Percentiles rank a stretch among this genome's conserved stretches.
These are phyloP conservation scores for Nyctereutes procyonoides DNA, from an alignment of 2,113 vertebrate genomes.

Conservation along the genomic window DNA sequence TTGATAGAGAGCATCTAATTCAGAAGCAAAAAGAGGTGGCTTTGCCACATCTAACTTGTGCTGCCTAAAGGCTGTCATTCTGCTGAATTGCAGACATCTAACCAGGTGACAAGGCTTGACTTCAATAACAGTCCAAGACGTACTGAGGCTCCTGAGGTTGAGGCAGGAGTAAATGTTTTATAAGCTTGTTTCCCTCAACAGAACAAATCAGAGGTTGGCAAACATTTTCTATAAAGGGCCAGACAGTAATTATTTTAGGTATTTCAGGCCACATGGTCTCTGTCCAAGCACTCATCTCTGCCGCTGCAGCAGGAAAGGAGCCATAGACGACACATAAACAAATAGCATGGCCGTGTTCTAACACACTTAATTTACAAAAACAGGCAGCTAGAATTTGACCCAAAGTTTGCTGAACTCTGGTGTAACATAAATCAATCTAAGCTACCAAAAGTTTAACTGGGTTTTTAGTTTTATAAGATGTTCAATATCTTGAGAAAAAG, in stretches of 20 bases:
- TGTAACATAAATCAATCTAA: background rate
- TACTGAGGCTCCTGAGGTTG: background rate
- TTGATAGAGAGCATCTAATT: background rate
- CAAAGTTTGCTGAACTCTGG: background rate
- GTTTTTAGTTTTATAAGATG: conserved; percentile 3
- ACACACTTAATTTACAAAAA: background rate
- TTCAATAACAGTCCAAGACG: background rate
- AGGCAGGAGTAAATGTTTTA: background rate
- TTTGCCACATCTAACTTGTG: background rate
- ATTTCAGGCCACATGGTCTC: background rate
- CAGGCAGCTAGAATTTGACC: background rate
- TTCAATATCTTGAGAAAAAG: background rate
- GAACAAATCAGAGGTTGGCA: background rate
- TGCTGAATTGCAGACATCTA: background rate
- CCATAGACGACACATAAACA: background rate
- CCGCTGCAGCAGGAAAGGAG: background rate
- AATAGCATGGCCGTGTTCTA: background rate
- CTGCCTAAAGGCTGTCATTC: background rate
- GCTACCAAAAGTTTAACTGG: background rate
- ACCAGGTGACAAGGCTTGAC: background rate
- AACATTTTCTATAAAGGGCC: background rate
- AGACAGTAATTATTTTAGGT: background rate
- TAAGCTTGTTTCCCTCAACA: background rate
- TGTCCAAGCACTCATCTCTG: background rate
- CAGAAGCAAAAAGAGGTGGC: background rate